Base-by-base conservation (phyloP, 64 coral and sea anemone genomes). In the Astreopora myriophthalma region DNA sequence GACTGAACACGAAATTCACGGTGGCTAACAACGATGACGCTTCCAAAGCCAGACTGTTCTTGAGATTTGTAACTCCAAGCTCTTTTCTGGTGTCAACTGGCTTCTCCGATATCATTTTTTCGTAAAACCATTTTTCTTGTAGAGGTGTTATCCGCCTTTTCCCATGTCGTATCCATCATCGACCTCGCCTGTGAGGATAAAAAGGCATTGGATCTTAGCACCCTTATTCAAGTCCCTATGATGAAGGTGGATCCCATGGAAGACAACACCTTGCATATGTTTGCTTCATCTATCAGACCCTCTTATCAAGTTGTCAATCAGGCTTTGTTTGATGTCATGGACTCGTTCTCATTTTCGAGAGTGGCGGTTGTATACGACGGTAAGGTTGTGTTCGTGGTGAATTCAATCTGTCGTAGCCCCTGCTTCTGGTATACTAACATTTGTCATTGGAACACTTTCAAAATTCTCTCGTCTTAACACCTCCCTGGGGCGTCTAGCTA, bases 361-460 rank as follows among this genome's bases (percentile, higher is more conserved):
- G 36, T 92, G 17, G 79, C 90, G 11, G 71, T 92, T 9, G 70
- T 92, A 2, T 92, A 92, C 33, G 90, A 92, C 34, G 82, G 90
- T 92, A 92, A 42, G 70, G n/a, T 34, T 71, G 0, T 14, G 28
- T 31, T 22, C 14, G 51, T 16, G 3, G 3, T 8, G 17, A 13
- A 11, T 46, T 46, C 42, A 46, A 11, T 46, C 11, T 46, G 42
- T n/a, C n/a, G n/a, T n/a, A n/a, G n/a, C n/a, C n/a, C n/a, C n/a
- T n/a, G n/a, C n/a, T n/a, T n/a, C n/a, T n/a, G n/a, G n/a, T n/a
- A n/a, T n/a, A n/a, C n/a, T n/a, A n/a, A n/a, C n/a, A n/a, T n/a
- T n/a, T n/a, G n/a, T n/a, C n/a, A n/a, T n/a, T n/a, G n/a, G n/a
- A n/a, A n/a, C n/a, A n/a, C n/a, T n/a, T n/a, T n/a, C n/a, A n/a